phyloP scores from a whole-genome alignment of 2,888 invertebrate genomes.

The Heteropelma amictum region DNA sequence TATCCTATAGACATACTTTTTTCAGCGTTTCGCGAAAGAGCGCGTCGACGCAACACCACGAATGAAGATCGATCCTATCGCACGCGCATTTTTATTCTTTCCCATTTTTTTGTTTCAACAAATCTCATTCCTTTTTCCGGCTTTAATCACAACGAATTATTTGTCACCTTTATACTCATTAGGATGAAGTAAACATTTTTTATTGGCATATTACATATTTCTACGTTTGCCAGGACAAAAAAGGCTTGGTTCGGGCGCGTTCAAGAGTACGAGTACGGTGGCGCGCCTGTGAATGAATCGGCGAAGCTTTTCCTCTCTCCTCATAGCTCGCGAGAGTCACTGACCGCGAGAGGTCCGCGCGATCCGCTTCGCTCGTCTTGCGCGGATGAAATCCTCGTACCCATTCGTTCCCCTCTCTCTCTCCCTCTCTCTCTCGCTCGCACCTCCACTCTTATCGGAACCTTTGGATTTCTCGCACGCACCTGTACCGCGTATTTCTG shows the following conservation, averaged over 20 bases:
- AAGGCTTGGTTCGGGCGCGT: constrained; percentile 56
- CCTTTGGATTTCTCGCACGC: neutral
- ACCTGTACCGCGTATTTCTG: too few species aligned
- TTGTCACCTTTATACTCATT: neutral
- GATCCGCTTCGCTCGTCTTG: constrained; percentile 68
- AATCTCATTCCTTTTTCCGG: neutral
- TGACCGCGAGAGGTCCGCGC: constrained; percentile 74
- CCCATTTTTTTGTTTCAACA: neutral
- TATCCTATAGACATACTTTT: neutral
- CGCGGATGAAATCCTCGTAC: constrained; percentile 16
- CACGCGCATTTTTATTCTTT: constrained; percentile 39
- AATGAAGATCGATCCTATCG: constrained; percentile 50
- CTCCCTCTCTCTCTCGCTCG: constrained; percentile 13
- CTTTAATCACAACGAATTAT: neutral
- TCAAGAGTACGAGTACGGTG: constrained; percentile 65
- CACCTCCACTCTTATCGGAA: neutral
- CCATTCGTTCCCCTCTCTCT: constrained; percentile 25
- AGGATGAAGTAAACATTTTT: neutral
- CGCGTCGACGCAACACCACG: constrained; percentile 50
- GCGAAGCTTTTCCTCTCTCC: constrained; percentile 61
- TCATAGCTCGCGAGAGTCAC: constrained; percentile 71
- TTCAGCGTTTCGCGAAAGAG: constrained; percentile 9
- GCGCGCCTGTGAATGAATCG: constrained; percentile 72
- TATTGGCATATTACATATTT: neutral
- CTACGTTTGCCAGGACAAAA: neutral